A percentile compares a stretch with the other conserved stretches of the same genome.
These are phyloP conservation scores for Grus americana DNA, from an alignment of 2,113 vertebrate genomes.

Conservation along the genomic window DNA sequence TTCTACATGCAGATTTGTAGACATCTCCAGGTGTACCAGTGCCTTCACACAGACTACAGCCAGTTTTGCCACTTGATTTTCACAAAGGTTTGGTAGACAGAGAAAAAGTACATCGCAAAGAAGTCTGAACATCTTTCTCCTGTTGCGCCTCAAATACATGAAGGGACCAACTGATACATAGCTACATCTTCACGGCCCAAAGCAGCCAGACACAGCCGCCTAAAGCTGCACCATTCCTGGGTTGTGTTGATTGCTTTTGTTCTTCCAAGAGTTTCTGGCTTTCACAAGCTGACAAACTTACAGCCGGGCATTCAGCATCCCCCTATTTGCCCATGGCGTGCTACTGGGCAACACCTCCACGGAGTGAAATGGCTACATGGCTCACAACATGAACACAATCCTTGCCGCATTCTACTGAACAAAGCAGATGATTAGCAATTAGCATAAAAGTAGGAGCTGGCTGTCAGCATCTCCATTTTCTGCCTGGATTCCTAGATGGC, in stretches of 20 bases:
- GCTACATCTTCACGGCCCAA: neutral
- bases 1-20: neutral
- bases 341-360: neutral
- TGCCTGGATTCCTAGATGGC: conserved; percentile 68
- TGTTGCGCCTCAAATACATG: neutral
- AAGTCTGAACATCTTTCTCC: neutral
- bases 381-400: conserved; percentile 12
- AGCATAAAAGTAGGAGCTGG: conserved; percentile 61
- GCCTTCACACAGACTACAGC: neutral
- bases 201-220: neutral
- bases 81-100: neutral
- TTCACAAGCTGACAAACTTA: neutral
- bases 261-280: neutral
- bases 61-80: neutral
- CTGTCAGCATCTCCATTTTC: conserved; percentile 69
- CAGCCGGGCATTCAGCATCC: neutral
- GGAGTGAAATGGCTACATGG: neutral
- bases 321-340: neutral
- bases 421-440: conserved; percentile 68
- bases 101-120: neutral
- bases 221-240: neutral
- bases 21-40: neutral
- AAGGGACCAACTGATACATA: neutral
- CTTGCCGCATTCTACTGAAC: conserved; percentile 32
- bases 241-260: neutral